Percentiles rank a stretch among this genome's conserved stretches.
Evolutionary conservation across 1,140 invertebrate species (phyloP).

Genomic region (Stratiolaelaps scimitus): DNA sequence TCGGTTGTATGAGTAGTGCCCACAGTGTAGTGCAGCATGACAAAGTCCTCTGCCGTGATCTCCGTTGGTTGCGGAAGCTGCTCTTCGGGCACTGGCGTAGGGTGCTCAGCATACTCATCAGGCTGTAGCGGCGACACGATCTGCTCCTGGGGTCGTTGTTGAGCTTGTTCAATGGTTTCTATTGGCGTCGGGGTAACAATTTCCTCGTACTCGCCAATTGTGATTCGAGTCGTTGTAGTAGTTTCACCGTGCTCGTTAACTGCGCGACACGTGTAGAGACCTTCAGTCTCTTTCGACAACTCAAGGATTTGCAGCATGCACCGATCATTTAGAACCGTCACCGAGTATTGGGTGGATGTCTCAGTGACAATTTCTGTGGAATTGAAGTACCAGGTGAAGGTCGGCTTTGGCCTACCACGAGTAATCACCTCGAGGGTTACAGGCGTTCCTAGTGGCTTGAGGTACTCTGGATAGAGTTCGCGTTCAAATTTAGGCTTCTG

Average conservation of each 20-base stretch:
- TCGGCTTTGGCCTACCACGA: constrained; percentile 69
- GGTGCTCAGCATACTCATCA: background rate
- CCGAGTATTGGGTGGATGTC: constrained; percentile 51
- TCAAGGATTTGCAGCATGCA: constrained; percentile 57
- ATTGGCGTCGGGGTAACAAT: background rate
- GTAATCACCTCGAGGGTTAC: constrained; percentile 61
- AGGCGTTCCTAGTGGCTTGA: constrained; percentile 54
- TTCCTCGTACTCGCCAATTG: constrained; percentile 43
- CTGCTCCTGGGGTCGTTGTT: background rate
- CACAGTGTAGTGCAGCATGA: constrained; percentile 16
- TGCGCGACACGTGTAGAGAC: constrained; percentile 66
- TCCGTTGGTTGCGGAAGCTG: background rate
- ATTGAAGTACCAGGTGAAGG: constrained; percentile 78
- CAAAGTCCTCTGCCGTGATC: background rate
- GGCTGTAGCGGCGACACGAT: background rate
- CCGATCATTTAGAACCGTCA: constrained; percentile 59
- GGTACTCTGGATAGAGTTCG: constrained; percentile 60
- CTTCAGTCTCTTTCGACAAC: constrained; percentile 56
- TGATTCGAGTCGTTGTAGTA: constrained; percentile 50
- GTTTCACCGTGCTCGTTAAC: constrained; percentile 44
- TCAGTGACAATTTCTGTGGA: constrained; percentile 58
- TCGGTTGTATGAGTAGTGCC: background rate
- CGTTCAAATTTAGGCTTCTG: constrained; percentile 63
- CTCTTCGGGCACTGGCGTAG: background rate
- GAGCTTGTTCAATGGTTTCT: background rate